These are phyloP conservation scores for Nymphicus hollandicus DNA, from an alignment of 2,113 vertebrate genomes.

Conservation along the genomic window DNA sequence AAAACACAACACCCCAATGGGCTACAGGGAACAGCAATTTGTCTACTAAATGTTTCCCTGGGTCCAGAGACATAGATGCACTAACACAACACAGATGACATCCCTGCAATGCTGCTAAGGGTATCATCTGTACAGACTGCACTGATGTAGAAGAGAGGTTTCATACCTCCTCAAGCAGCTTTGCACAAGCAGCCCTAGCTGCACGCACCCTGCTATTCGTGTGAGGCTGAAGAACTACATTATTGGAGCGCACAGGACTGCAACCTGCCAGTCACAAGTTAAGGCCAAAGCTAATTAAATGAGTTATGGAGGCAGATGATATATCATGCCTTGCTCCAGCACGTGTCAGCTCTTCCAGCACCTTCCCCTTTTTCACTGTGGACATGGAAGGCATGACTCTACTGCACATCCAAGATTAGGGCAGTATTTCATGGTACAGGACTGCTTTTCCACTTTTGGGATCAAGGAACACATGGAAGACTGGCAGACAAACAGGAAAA, in stretches of 20 bases:
- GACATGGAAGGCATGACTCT: accelerated
- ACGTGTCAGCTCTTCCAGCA: neutral
- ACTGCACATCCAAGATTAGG: accelerated
- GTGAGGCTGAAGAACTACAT: neutral
- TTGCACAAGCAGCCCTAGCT: neutral
- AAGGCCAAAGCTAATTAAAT: neutral
- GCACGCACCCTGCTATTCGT: accelerated
- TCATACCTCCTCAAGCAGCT: accelerated
- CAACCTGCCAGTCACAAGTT: neutral
- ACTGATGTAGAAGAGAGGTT: accelerated
- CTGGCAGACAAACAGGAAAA: neutral
- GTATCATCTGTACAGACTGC: accelerated
- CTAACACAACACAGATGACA: accelerated
- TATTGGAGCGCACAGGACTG: neutral
- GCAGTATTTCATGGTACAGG: neutral
- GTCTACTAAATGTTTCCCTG: accelerated
- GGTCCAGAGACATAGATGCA: accelerated
- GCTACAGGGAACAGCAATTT: neutral
- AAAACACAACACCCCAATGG: accelerated
- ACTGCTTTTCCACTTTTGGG: neutral
- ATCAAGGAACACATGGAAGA: neutral
- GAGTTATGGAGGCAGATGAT: neutral
- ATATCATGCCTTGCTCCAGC: too few species aligned
- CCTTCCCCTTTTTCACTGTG: neutral
- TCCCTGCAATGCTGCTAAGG: neutral